A percentile compares a stretch with the other conserved stretches of the same genome.
These are phyloP conservation scores for Chaenodraco wilsoni DNA, from an alignment of 2,797 vertebrate species.

Conservation along the genomic window DNA sequence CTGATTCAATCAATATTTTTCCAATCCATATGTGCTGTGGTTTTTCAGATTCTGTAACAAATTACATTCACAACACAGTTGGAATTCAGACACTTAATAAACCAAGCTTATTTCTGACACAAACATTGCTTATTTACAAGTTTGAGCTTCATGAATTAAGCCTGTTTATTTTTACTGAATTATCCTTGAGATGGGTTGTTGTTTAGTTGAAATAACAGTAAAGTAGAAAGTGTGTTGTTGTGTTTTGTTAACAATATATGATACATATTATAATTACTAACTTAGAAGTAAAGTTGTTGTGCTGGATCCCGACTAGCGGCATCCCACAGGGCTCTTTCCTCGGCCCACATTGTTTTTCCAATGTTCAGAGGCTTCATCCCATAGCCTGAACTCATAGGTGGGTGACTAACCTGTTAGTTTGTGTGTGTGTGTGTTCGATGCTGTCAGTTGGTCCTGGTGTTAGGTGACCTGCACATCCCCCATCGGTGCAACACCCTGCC, in stretches of 20 bases:
- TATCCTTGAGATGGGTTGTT: neutral
- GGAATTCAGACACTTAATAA: slow-evolving; percentile 58
- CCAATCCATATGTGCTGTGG: neutral
- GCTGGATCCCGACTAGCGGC: slow-evolving; percentile 13
- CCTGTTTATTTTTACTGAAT: slow-evolving; percentile 16
- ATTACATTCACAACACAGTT: slow-evolving; percentile 21
- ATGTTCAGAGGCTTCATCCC: neutral
- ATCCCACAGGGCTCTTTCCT: slow-evolving; percentile 33
- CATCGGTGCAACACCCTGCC: slow-evolving; percentile 98
- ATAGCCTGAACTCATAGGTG: neutral
- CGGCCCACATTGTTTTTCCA: neutral
- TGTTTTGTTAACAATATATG: slow-evolving; percentile 4
- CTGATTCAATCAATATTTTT: slow-evolving; percentile 11
- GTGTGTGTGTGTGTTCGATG: slow-evolving; percentile 21
- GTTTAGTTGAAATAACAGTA: slow-evolving; percentile 10
- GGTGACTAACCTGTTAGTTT: slow-evolving; percentile 27
- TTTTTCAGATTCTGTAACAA: neutral
- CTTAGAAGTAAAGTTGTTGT: neutral
- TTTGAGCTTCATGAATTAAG: slow-evolving; percentile 20
- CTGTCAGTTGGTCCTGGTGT: slow-evolving; percentile 95
- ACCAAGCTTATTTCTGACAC: slow-evolving; percentile 33
- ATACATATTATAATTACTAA: slow-evolving; percentile 15
- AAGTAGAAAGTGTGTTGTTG: neutral
- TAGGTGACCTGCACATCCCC: slow-evolving; percentile 98
- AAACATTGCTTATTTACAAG: slow-evolving; percentile 33